phyloP scores from a whole-genome alignment of 2,888 invertebrate genomes.

The Epinotia demarniana region DNA sequence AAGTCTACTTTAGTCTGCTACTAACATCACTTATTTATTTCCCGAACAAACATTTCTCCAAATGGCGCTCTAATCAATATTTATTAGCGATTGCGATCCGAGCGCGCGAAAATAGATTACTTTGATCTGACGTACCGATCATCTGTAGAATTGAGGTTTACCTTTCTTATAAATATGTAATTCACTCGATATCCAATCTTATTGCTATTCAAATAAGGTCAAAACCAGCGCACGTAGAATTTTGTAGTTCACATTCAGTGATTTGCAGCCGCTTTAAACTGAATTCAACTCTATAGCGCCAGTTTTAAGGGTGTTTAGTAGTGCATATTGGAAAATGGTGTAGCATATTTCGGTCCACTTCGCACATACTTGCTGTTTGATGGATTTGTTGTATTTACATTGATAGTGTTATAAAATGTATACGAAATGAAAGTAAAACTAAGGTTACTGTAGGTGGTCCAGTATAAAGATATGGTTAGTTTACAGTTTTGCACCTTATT shows the following conservation, averaged over 20 bases:
- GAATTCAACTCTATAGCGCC: neutral
- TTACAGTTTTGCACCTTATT: neutral
- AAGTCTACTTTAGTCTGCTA: neutral
- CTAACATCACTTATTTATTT: neutral
- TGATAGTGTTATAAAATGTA: slow-evolving; percentile 15
- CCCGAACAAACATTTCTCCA: slow-evolving; percentile 10
- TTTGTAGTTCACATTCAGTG: neutral
- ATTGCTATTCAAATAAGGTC: neutral
- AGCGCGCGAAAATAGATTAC: slow-evolving; percentile 27
- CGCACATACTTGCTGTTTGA: slow-evolving; percentile 15
- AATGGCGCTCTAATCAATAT: slow-evolving; percentile 25
- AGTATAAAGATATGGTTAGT: neutral
- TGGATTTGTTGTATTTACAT: slow-evolving; percentile 19
- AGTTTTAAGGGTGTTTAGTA: neutral
- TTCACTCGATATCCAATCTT: slow-evolving; percentile 1
- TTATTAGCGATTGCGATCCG: slow-evolving; percentile 16
- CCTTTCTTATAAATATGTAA: neutral
- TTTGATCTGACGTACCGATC: slow-evolving; percentile 41
- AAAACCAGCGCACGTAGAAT: neutral
- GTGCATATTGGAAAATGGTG: neutral
- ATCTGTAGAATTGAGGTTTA: slow-evolving; percentile 2
- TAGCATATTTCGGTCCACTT: neutral
- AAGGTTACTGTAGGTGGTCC: neutral
- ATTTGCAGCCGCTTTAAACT: neutral
- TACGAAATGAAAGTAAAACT: neutral